phyloP scores from a whole-genome alignment of 2,113 vertebrate species.

The Recurvirostra avosetta region DNA sequence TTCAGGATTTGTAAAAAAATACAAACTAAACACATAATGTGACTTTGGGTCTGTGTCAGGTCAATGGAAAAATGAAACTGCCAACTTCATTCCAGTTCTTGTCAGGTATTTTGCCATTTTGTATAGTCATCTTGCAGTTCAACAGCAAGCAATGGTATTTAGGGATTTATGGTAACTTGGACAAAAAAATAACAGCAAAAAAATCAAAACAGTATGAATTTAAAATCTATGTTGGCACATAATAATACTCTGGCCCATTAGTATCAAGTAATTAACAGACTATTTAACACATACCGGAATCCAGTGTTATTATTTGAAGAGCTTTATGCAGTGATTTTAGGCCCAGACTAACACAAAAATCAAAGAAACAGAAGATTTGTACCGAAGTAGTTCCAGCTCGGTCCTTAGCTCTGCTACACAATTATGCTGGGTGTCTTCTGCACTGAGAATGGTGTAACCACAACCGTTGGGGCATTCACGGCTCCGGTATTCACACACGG shows the following conservation, averaged over 20 bases:
- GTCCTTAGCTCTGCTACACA: slow-evolving; percentile 85
- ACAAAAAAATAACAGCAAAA: neutral
- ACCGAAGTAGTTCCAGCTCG: slow-evolving; percentile 86
- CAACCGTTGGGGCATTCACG: slow-evolving; percentile 83
- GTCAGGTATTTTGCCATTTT: neutral
- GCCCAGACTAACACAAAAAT: neutral
- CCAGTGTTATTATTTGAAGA: neutral
- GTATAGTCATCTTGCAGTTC: neutral
- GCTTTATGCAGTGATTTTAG: neutral
- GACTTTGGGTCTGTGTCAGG: neutral
- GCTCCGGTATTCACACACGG: slow-evolving; percentile 80
- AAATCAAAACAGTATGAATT: neutral
- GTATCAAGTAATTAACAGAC: neutral
- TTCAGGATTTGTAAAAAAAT: neutral
- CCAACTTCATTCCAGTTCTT: neutral
- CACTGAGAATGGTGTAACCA: slow-evolving; percentile 76
- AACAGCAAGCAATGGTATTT: neutral
- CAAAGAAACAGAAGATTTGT: neutral
- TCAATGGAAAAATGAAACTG: neutral
- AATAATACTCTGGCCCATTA: neutral
- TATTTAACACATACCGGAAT: neutral
- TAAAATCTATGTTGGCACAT: neutral
- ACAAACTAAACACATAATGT: neutral
- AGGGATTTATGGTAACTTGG: neutral
- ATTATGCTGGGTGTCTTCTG: slow-evolving; percentile 80